Base-by-base conservation (phyloP, 2,888 invertebrate genomes). In the Orthonychiurus folsomi region DNA sequence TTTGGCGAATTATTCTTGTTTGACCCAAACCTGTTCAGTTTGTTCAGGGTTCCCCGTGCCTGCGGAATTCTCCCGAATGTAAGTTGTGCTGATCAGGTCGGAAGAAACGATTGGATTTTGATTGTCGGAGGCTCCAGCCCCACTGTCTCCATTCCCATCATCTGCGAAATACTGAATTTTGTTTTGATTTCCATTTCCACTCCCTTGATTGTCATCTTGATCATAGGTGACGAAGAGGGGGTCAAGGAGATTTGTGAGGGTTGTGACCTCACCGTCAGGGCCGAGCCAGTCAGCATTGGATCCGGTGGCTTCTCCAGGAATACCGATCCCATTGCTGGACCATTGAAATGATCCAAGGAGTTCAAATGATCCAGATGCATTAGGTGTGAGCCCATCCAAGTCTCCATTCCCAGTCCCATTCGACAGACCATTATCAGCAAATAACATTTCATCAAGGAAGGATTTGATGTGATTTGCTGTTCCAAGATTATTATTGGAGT, bases 191-290 rank as follows among this genome's bases (percentile, higher is more conserved):
- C 21, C 20, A 2, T 12, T 15, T 2, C 50, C 59, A 20, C 24
- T n/a, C 3, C 48, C 21, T 27, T n/a, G 23, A 28, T 3, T n/a
- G 12, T 57, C 37, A 3, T 15, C 53, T n/a, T 53, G 57, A 26
- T 71, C 70, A 56, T 71, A 73, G 9, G 69, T 65, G 2, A 73
- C 71, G 59, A 73, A 73, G 5, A 73, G 58, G 21, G 73, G 73
- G 56, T 73, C 73, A 54, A 73, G 61, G 26, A 73, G 61, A 60
- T 73, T 73, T 20, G 73, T 73, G 12, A 73, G 59, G 1, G 71
- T 71, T 15, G 71, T 73, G 28, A 70, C 70, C 61, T 70, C 70
- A n/a, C 66, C 68, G 25, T 69, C 70, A 53, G 58, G 56, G 3
- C 56, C 59, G 25, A 54, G 55, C 50, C 50, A 55, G 2, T 56